Evolutionary conservation across 2,113 vertebrate genomes (phyloP), one percentile per base, ranked within the genome.

Genomic region (Sturnus vulgaris): DNA sequence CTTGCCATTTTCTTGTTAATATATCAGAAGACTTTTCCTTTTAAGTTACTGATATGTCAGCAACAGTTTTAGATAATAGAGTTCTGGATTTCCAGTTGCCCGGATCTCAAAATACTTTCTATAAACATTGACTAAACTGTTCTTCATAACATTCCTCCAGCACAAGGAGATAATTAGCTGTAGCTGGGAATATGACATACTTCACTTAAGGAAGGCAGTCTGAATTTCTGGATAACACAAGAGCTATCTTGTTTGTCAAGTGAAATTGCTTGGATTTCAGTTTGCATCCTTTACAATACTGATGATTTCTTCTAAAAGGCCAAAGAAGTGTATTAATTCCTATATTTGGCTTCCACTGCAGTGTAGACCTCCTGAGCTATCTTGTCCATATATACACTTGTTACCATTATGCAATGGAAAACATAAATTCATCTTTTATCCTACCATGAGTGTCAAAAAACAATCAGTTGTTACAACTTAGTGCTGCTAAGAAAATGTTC

Each of bases 401-500:
- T 46, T 88, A 66, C 15, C 53, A 39, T 95, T 95, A 83, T 91
- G 23, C 91, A 94, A 13, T 39, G 25, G 37, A 73, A 95, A 78
- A 65, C 82, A 69, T 72, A 80, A 90, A 92, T 88, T 68, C 42
- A 80, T 83, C 44, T 59, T 95, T 96, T 82, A 80, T 78, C 55
- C 88, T 93, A 71, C 33, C 82, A 5, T 3, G 1, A 69, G 39
- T 72, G 85, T 83, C 95, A 97, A 97, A 92, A 83, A 64, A 92
- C 91, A 65, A 95, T 35, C 61, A 42, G 64, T 95, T 96, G 49
- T 96, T 97, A 52, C 70, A 83, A 65, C 73, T 82, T 92, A 91
- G 35, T 76, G 77, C 64, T 93, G 69, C 79, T 92, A 77, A 92
- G 85, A 95, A 96, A 95, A 95, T 81, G 79, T 96, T 95, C 46